Evolutionary conservation across 2,113 vertebrate genomes (phyloP).

Genomic region (Choloepus hoffmanni): DNA sequence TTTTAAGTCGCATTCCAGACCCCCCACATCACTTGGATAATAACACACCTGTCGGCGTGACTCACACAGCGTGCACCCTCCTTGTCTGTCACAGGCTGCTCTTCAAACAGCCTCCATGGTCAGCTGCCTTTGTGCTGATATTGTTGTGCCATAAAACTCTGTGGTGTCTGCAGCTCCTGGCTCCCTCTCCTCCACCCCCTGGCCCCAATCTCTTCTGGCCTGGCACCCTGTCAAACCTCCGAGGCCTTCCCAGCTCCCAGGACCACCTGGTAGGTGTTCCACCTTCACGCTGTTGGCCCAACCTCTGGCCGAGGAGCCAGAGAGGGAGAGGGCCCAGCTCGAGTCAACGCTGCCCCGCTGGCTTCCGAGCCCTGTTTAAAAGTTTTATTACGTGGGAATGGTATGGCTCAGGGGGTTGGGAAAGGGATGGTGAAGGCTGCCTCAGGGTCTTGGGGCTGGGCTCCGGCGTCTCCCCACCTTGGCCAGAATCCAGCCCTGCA

Average conservation of each 20-base stretch:
- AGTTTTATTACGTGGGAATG: conserved; percentile 53
- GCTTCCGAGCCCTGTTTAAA: not conserved
- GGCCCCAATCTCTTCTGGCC: not conserved
- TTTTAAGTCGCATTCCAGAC: conserved; percentile 68
- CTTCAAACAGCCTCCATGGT: conserved; percentile 15
- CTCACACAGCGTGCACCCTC: not conserved
- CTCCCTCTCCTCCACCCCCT: not conserved
- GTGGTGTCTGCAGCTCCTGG: accelerated
- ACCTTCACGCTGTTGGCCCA: not conserved
- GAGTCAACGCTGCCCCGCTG: not conserved
- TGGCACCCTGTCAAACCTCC: accelerated
- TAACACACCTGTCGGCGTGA: conserved; percentile 58
- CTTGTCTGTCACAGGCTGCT: not conserved
- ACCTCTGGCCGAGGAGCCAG: not conserved
- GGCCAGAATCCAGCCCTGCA: conserved; percentile 7
- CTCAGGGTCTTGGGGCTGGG: not conserved
- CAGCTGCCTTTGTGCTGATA: conserved; percentile 32
- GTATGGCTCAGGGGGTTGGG: conserved; percentile 19
- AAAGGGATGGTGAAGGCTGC: not conserved
- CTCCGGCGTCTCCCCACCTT: not conserved
- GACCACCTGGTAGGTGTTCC: not conserved
- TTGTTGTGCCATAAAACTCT: not conserved
- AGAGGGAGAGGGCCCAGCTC: not conserved
- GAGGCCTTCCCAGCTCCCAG: not conserved
- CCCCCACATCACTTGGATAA: conserved; percentile 18